A percentile compares a stretch with the other conserved stretches of the same genome.
phyloP scores from a whole-genome alignment of 1,140 invertebrate genomes.

The Brachionus rubens region DNA sequence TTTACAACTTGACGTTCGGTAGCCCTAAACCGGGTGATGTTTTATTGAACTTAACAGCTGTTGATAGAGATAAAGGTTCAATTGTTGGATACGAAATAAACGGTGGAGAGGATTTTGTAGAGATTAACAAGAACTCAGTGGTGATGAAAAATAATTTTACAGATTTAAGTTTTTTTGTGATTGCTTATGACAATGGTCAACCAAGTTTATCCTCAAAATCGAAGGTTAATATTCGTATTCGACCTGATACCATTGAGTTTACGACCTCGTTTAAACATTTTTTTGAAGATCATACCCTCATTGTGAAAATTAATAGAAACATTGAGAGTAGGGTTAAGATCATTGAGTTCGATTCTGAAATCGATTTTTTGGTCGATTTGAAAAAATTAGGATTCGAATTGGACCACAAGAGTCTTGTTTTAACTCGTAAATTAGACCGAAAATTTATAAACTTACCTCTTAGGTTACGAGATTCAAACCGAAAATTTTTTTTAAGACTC shows the following conservation, averaged over 20 bases:
- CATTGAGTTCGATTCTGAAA: background rate
- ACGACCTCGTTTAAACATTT: background rate
- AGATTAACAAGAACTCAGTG: background rate
- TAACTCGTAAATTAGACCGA: background rate
- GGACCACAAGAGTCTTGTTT: background rate
- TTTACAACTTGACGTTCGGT: background rate
- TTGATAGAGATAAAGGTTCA: background rate
- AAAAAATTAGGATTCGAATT: background rate
- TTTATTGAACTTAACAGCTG: background rate
- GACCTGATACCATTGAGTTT: background rate
- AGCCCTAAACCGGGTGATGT: background rate
- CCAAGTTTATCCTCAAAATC: background rate
- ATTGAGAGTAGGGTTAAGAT: background rate
- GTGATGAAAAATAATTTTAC: background rate
- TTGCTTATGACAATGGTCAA: conserved; percentile 20
- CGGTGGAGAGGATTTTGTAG: background rate
- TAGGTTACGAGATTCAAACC: background rate
- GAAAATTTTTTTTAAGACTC: background rate
- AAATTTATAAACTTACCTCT: background rate
- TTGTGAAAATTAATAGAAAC: background rate
- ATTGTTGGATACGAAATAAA: background rate
- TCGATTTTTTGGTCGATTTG: background rate
- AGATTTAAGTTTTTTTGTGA: background rate
- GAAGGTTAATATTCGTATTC: background rate
- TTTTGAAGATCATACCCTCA: background rate